Evolutionary conservation across 2,797 vertebrate genomes (phyloP).

Genomic region (Notamacropus eugenii): DNA sequence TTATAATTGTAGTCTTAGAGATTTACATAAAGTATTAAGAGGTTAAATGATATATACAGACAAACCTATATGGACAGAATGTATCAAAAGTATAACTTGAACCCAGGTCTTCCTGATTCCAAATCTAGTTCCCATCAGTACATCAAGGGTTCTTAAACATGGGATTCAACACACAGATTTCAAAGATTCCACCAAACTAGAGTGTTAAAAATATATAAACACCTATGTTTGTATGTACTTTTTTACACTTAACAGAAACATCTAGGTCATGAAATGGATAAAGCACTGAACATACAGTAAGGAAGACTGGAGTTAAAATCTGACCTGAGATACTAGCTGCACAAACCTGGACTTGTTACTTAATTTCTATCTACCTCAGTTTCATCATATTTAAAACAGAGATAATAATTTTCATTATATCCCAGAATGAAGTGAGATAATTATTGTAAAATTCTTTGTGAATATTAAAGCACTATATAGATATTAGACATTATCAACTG

Average conservation of each 20-base stretch:
- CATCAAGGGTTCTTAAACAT: too few relatives aligned
- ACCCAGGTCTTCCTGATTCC: too few relatives aligned
- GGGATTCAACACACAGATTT: too few relatives aligned
- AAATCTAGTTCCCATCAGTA: too few relatives aligned
- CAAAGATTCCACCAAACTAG: too few relatives aligned
- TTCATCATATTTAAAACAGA: not conserved
- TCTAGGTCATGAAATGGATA: not conserved
- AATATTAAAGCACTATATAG: not conserved
- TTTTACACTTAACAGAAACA: not conserved
- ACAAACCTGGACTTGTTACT: not conserved
- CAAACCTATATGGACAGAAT: too few relatives aligned
- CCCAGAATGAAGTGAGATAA: not conserved
- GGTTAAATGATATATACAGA: too few relatives aligned
- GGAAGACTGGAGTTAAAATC: not conserved
- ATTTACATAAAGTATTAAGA: not conserved
- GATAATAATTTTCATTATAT: not conserved
- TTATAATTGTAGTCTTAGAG: not conserved
- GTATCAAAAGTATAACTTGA: too few relatives aligned
- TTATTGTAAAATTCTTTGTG: not conserved
- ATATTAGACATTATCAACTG: accelerated
- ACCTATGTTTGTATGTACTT: not conserved
- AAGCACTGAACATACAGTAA: not conserved
- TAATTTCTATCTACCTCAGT: not conserved
- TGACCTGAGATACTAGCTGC: not conserved
- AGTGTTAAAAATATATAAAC: not conserved